A percentile compares a stretch with the other conserved stretches of the same genome.
phyloP scores from a whole-genome alignment of 2,113 vertebrate genomes.

The Monopterus albus region DNA sequence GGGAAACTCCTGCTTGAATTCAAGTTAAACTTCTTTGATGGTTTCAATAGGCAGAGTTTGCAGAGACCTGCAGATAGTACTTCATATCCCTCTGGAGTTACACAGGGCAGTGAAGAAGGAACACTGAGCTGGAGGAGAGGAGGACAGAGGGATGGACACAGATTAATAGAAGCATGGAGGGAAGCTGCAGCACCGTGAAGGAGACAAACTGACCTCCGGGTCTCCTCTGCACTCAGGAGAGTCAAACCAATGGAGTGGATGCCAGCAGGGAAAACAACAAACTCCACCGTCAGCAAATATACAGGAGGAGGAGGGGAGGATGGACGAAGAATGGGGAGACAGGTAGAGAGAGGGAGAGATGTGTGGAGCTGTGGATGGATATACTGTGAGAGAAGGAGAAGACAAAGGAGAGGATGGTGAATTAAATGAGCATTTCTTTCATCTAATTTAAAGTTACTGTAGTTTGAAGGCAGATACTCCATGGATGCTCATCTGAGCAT shows the following conservation, averaged over 20 bases:
- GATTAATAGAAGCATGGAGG: background rate
- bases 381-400: background rate
- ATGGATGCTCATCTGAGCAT: constrained; percentile 10
- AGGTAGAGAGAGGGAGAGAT: background rate
- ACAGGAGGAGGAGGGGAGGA: constrained; percentile 22
- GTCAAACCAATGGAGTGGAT: constrained; percentile 10
- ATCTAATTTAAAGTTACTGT: background rate
- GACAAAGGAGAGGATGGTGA: background rate
- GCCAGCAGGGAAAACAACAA: constrained; percentile 38
- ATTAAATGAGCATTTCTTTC: background rate
- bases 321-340: background rate
- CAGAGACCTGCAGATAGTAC: too few relatives aligned
- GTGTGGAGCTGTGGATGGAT: constrained; percentile 14
- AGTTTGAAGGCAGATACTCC: background rate
- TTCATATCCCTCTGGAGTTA: too few relatives aligned
- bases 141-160: background rate
- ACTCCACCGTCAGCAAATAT: constrained; percentile 53
- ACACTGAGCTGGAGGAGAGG: background rate
- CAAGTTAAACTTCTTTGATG: too few relatives aligned
- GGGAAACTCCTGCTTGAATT: too few relatives aligned
- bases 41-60: too few relatives aligned
- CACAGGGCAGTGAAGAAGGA: background rate
- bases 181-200: constrained; percentile 51
- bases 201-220: constrained; percentile 53
- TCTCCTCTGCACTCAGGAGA: constrained; percentile 43